A percentile compares a stretch with the other conserved stretches of the same genome.
Conservation (phyloP, 2,113 vertebrate species). For the Lophochroa leadbeateri region DNA sequence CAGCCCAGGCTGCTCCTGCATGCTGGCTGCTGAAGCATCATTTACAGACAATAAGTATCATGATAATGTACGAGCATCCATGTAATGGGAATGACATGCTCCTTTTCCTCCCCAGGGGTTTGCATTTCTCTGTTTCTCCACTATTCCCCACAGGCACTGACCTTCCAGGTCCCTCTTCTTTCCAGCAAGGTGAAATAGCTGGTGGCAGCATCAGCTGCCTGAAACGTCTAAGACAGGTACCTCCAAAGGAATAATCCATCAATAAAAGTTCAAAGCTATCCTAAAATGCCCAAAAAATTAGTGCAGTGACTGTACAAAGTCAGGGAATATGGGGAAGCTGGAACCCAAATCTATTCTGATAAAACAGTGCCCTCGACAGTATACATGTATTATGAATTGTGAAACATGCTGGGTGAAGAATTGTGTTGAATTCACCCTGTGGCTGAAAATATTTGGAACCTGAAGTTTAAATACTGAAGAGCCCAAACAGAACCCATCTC, state of each 20-base stretch:
- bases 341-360: background rate
- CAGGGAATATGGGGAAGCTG: background rate
- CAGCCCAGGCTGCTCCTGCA: background rate
- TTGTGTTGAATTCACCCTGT: background rate
- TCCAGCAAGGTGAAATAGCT: slow-evolving; percentile 41
- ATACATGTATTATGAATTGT: background rate
- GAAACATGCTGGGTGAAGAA: background rate
- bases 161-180: slow-evolving; percentile 17
- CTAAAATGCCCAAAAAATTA: background rate
- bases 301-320: background rate
- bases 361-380: background rate
- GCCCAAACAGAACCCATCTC: rapidly evolving
- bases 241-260: slow-evolving; percentile 1
- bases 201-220: slow-evolving; percentile 1
- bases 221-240: background rate
- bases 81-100: slow-evolving; percentile 50
- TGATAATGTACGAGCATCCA: slow-evolving; percentile 31
- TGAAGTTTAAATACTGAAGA: background rate
- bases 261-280: background rate
- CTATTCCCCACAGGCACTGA: slow-evolving; percentile 45
- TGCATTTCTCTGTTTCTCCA: slow-evolving; percentile 1
- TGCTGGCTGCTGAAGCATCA: background rate
- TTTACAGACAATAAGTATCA: slow-evolving; percentile 29
- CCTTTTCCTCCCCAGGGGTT: slow-evolving; percentile 35
- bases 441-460: background rate